Evolutionary conservation across 2,797 vertebrate species (phyloP).

Genomic region (Macrochelys suwanniensis): DNA sequence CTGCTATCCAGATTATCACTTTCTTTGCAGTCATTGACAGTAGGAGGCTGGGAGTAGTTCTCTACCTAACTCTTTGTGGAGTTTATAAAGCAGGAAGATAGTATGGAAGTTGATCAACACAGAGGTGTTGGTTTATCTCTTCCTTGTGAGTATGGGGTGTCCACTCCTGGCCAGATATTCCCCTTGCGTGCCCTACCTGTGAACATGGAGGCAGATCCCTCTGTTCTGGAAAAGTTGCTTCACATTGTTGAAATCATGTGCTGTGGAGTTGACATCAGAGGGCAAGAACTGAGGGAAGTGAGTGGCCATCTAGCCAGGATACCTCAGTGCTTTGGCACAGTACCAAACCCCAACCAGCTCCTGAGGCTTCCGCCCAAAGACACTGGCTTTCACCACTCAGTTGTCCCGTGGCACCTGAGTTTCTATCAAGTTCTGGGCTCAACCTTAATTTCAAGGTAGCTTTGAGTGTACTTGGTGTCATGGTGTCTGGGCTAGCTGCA

Average conservation of each 20-base stretch:
- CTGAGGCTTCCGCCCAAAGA: constrained; percentile 16
- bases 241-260: constrained; percentile 11
- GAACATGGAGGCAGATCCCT: not conserved
- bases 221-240: constrained; percentile 12
- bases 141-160: not conserved
- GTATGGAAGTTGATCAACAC: not conserved
- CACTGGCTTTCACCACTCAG: not conserved
- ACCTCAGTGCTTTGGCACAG: not conserved
- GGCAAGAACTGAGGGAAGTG: not conserved
- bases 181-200: not conserved
- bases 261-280: not conserved
- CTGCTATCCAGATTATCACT: not conserved
- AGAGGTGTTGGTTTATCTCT: not conserved
- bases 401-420: not conserved
- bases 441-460: not conserved
- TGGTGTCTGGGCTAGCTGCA: not conserved
- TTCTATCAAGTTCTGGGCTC: constrained; percentile 22
- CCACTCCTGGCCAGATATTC: not conserved
- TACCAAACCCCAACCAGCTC: not conserved
- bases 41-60: not conserved
- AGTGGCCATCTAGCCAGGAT: not conserved
- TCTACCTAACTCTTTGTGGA: not conserved
- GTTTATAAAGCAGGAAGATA: not conserved
- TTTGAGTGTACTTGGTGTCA: not conserved
- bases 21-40: not conserved